Evolutionary conservation across 2,113 vertebrate species (phyloP).

Genomic region (Phylloscopus trochilus): DNA sequence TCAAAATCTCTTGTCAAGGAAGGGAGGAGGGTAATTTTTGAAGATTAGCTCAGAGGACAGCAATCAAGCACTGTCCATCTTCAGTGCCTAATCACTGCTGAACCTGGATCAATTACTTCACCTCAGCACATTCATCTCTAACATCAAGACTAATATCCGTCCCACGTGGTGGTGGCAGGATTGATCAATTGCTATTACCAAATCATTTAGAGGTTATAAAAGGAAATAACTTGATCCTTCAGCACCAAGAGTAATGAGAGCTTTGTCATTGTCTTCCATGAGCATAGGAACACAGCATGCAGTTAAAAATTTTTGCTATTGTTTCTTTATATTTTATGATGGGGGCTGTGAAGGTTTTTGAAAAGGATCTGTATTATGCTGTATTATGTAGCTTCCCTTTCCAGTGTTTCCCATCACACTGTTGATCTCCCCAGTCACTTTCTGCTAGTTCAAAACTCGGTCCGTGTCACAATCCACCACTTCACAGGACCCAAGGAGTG

Average conservation of each 20-base stretch:
- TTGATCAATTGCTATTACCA: not conserved
- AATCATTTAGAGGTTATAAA: not conserved
- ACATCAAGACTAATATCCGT: not conserved
- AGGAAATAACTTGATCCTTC: not conserved
- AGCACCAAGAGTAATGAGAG: not conserved
- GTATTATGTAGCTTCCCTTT: not conserved
- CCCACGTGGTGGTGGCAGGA: not conserved
- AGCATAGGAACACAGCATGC: fast-evolving
- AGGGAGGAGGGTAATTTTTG: not conserved
- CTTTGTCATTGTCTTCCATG: not conserved
- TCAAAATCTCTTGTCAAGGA: not conserved
- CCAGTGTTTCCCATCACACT: not conserved
- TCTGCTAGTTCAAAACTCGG: not conserved
- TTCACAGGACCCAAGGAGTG: not conserved
- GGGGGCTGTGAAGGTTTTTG: not conserved
- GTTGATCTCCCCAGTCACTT: not conserved
- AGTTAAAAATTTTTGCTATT: not conserved
- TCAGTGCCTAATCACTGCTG: not conserved
- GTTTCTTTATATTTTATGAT: not conserved
- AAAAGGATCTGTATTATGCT: not conserved
- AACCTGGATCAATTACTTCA: not conserved
- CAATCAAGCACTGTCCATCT: not conserved
- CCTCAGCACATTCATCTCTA: not conserved
- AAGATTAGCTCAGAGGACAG: not conserved
- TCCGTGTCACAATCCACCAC: not conserved